Conservation (phyloP, 2,113 vertebrate genomes). For the Pygoscelis adeliae region DNA sequence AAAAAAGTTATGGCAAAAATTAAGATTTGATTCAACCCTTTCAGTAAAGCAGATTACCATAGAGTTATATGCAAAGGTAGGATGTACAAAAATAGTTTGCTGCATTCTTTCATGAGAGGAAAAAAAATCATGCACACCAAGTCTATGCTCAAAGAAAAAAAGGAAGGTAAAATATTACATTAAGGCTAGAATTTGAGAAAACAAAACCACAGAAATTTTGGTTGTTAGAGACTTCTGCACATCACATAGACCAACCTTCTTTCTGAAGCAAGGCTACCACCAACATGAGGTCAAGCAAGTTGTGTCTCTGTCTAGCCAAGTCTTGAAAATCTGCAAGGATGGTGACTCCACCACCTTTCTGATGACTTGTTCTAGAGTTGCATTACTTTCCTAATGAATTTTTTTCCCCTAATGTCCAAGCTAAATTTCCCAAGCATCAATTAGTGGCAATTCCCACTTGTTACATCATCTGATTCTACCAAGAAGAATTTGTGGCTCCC, state of each 20-base stretch:
- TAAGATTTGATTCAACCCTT: background rate
- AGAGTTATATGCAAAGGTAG: background rate
- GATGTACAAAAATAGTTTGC: background rate
- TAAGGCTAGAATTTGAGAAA: background rate
- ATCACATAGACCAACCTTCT: background rate
- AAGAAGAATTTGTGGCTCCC: background rate
- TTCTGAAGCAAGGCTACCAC: background rate
- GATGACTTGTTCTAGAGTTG: background rate
- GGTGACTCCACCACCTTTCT: background rate
- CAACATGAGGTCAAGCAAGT: background rate
- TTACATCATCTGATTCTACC: background rate
- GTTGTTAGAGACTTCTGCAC: background rate
- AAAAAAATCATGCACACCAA: background rate
- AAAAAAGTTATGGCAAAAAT: background rate
- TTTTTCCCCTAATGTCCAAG: rapidly evolving
- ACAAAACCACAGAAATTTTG: background rate
- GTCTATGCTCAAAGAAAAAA: background rate
- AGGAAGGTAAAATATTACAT: background rate
- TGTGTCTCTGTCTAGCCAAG: background rate
- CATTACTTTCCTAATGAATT: background rate
- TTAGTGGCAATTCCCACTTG: background rate
- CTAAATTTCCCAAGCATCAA: background rate
- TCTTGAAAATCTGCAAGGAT: background rate
- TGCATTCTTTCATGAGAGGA: background rate
- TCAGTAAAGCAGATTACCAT: background rate